phyloP scores from a whole-genome alignment of 2,113 vertebrate genomes.

The Xyliphius kryptos region DNA sequence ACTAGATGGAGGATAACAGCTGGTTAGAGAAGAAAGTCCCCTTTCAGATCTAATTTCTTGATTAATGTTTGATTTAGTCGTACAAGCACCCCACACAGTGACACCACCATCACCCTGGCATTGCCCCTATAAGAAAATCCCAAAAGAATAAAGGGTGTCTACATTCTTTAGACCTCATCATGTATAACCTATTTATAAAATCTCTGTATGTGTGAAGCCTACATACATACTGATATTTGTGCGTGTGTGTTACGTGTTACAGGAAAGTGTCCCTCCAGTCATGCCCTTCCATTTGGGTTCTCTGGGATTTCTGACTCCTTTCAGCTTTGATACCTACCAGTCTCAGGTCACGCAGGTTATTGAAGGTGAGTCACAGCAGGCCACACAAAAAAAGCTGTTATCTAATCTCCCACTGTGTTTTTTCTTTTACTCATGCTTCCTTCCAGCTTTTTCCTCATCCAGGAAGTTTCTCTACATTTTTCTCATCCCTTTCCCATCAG shows the following conservation, averaged over 20 bases:
- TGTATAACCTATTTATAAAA: no score
- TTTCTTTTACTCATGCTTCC: no score
- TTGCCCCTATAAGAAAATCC: no score
- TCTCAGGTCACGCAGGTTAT: conserved; percentile 71
- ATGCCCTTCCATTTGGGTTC: conserved; percentile 77
- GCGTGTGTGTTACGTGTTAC: conserved; percentile 12
- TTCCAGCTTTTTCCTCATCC: not conserved
- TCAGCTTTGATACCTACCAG: conserved; percentile 71
- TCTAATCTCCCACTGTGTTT: no score
- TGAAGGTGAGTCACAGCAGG: conserved; percentile 55
- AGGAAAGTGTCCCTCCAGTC: conserved; percentile 69
- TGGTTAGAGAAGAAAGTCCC: no score
- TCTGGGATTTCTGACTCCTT: conserved; percentile 71
- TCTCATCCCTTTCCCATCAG: conserved; percentile 9
- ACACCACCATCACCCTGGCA: no score
- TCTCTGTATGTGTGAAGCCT: not conserved
- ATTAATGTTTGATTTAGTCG: no score
- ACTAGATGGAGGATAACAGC: no score
- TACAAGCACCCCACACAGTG: no score
- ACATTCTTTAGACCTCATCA: not conserved
- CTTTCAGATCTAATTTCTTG: no score
- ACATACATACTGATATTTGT: not conserved
- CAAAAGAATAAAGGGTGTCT: no score
- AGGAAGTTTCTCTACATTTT: conserved; percentile 6
- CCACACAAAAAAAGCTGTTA: no score